Evolutionary conservation across 2,888 invertebrate species (phyloP).

Genomic region (Rhagonycha fulva): DNA sequence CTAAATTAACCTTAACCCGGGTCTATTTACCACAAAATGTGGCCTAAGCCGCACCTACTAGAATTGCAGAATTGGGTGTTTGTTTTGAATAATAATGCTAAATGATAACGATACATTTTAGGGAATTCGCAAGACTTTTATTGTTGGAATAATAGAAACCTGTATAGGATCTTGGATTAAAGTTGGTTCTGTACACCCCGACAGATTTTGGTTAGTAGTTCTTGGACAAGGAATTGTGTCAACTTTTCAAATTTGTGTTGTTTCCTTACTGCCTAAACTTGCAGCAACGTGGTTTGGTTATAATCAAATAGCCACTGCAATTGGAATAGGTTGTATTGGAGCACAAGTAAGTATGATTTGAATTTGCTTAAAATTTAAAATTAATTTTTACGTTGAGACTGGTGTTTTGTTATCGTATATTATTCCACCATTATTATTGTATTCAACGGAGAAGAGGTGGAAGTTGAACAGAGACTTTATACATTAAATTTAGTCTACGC

Average conservation of each 20-base stretch:
- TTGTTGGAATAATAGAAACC: constrained; percentile 83
- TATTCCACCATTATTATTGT: neutral
- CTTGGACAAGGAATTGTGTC: constrained; percentile 85
- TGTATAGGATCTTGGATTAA: constrained; percentile 88
- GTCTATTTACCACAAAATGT: too few relatives aligned
- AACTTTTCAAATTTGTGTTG: constrained; percentile 87
- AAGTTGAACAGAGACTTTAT: neutral
- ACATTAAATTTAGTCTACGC: neutral
- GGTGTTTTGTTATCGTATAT: neutral
- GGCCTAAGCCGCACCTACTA: too few relatives aligned
- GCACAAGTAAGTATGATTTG: too few relatives aligned
- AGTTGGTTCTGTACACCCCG: constrained; percentile 79
- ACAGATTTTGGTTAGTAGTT: constrained; percentile 85
- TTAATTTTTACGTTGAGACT: neutral
- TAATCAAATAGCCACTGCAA: constrained; percentile 93
- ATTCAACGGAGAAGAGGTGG: neutral
- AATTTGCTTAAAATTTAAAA: too few relatives aligned
- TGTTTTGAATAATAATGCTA: too few relatives aligned
- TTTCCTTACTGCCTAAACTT: constrained; percentile 86
- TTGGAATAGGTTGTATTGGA: constrained; percentile 60
- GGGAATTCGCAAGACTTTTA: constrained; percentile 79
- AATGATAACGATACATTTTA: constrained; percentile 52
- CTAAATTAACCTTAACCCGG: too few relatives aligned
- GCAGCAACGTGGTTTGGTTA: constrained; percentile 98
- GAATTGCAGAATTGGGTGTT: too few relatives aligned